Conservation (phyloP, 2,888 invertebrate species). For the Tiphia femorata region DNA sequence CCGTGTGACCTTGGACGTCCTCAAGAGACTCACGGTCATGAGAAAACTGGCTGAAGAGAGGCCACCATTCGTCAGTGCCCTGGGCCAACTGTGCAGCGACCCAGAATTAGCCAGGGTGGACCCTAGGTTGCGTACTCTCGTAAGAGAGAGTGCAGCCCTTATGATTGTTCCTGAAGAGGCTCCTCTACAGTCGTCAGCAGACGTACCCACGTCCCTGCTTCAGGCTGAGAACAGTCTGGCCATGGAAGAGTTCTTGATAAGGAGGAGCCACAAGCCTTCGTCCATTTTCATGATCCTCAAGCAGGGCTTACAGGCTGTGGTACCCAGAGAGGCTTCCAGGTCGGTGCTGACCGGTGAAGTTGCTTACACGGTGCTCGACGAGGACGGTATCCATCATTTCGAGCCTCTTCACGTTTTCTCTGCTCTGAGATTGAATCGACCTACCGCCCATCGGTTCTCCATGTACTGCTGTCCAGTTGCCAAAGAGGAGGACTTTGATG, state of each 20-base stretch:
- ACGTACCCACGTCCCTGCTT: slow-evolving; percentile 78
- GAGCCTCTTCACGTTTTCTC: slow-evolving; percentile 83
- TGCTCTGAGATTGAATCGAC: slow-evolving; percentile 77
- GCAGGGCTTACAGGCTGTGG: slow-evolving; percentile 80
- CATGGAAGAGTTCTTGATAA: slow-evolving; percentile 80
- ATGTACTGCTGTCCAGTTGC: slow-evolving; percentile 77
- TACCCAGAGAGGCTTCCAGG: slow-evolving; percentile 82
- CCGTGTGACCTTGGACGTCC: slow-evolving; percentile 74
- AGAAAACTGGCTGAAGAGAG: slow-evolving; percentile 78
- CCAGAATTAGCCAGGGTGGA: slow-evolving; percentile 79
- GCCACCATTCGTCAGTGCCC: slow-evolving; percentile 74
- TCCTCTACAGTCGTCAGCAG: slow-evolving; percentile 75
- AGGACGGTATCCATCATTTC: slow-evolving; percentile 81
- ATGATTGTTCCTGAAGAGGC: slow-evolving; percentile 77
- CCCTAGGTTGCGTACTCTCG: slow-evolving; percentile 78
- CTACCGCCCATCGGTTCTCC: slow-evolving; percentile 76
- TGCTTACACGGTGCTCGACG: slow-evolving; percentile 82
- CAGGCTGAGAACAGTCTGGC: slow-evolving; percentile 80
- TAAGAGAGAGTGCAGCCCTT: slow-evolving; percentile 80
- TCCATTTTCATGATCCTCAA: slow-evolving; percentile 79
- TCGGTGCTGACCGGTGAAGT: slow-evolving; percentile 82
- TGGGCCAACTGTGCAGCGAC: slow-evolving; percentile 76
- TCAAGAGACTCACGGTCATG: slow-evolving; percentile 80
- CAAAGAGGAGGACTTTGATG: slow-evolving; percentile 69
- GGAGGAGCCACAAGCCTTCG: slow-evolving; percentile 72